Conservation (phyloP, 2,888 invertebrate genomes). For the Argyresthia albistria region DNA sequence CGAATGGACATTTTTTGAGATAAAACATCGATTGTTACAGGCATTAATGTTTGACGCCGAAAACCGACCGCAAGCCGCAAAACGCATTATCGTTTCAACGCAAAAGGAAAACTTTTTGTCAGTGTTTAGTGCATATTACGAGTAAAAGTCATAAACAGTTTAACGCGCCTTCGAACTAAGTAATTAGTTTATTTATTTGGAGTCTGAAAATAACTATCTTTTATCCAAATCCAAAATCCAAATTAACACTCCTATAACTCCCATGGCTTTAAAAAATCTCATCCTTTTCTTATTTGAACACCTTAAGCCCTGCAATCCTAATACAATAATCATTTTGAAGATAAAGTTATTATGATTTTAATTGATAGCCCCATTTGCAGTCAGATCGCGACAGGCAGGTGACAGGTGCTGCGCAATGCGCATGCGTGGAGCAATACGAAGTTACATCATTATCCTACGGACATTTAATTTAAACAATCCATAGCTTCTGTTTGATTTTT, state of each 20-base stretch:
- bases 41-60: not conserved
- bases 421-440: slow-evolving; percentile 5
- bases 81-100: not conserved
- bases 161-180: too few relatives aligned
- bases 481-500: not conserved
- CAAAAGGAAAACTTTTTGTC: not conserved
- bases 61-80: not conserved
- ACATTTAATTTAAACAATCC: slow-evolving; percentile 2
- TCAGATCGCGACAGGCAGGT: slow-evolving; percentile 12
- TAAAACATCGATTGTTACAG: not conserved
- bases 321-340: too few relatives aligned
- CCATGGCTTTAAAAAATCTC: too few relatives aligned
- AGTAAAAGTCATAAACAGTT: too few relatives aligned
- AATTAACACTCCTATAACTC: too few relatives aligned
- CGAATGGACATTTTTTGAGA: not conserved
- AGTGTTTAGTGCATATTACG: too few relatives aligned
- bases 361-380: slow-evolving; percentile 1
- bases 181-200: too few relatives aligned
- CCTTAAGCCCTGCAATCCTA: too few relatives aligned
- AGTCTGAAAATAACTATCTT: too few relatives aligned
- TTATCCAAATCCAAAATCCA: too few relatives aligned
- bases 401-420: not conserved
- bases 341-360: too few relatives aligned
- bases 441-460: slow-evolving; percentile 7
- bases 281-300: too few relatives aligned